These are phyloP conservation scores for Yponomeuta malinellus DNA, from an alignment of 2,888 invertebrate species.

Conservation along the genomic window DNA sequence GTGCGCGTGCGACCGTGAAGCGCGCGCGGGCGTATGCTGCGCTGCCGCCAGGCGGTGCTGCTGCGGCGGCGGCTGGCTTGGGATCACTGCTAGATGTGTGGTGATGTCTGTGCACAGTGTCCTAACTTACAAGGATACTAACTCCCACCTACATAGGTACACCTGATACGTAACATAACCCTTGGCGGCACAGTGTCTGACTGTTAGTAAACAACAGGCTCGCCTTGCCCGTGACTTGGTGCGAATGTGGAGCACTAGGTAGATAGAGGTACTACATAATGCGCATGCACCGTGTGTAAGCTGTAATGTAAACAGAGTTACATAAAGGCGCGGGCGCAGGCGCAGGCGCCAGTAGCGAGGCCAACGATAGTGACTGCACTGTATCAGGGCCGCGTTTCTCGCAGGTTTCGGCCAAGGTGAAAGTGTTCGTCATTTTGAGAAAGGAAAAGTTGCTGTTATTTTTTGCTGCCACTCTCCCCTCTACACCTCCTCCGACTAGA, in stretches of 20 bases:
- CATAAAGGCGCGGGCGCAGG: slow-evolving; percentile 21
- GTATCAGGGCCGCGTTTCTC: slow-evolving; percentile 33
- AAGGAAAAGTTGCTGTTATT: slow-evolving; percentile 69
- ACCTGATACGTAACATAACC: background rate
- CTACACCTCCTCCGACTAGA: slow-evolving; percentile 20
- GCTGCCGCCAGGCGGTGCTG: background rate
- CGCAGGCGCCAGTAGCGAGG: slow-evolving; percentile 14
- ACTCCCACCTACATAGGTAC: too few species aligned
- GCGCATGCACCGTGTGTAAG: background rate
- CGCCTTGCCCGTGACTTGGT: background rate
- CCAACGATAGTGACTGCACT: slow-evolving; percentile 28
- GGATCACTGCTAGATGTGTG: too few species aligned
- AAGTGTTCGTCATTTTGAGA: slow-evolving; percentile 70
- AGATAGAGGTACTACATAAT: background rate
- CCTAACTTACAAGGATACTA: too few species aligned
- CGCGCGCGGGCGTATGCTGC: background rate
- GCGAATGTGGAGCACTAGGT: slow-evolving; percentile 2
- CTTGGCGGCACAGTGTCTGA: background rate
- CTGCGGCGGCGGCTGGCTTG: background rate
- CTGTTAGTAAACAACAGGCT: background rate
- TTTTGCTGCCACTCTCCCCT: slow-evolving; percentile 39
- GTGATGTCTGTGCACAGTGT: too few species aligned
- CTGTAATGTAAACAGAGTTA: slow-evolving; percentile 24
- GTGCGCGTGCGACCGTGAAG: background rate
- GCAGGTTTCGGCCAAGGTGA: slow-evolving; percentile 62